Conservation (phyloP, 2,797 vertebrate genomes). For the Tenualosa thibaudeaui region DNA sequence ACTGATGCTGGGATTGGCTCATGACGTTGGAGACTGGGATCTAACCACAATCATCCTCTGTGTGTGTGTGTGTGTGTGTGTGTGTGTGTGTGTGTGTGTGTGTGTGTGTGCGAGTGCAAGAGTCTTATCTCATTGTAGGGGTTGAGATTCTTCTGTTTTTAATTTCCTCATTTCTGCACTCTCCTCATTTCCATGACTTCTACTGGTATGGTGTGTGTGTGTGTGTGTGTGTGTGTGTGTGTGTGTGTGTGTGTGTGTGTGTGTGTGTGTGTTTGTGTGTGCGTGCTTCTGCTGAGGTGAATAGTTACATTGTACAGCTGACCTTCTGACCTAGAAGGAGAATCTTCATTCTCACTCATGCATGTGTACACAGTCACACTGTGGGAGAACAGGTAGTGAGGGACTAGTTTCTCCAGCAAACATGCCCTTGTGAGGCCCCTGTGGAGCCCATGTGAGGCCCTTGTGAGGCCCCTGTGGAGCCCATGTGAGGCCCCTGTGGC, state of each 20-base stretch:
- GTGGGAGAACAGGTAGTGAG: too few species aligned
- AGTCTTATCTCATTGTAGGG: neutral
- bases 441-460: too few species aligned
- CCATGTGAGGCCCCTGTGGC: too few species aligned
- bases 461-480: too few species aligned
- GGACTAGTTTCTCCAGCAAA: too few species aligned
- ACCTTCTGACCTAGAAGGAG: too few species aligned
- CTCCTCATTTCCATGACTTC: neutral
- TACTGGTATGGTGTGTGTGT: neutral
- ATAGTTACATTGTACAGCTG: too few species aligned
- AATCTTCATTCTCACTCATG: too few species aligned
- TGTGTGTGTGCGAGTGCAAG: neutral
- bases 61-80: slow-evolving; percentile 4
- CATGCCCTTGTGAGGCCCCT: too few species aligned
- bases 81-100: neutral
- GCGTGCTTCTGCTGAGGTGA: neutral
- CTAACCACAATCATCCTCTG: neutral
- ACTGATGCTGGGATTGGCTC: neutral
- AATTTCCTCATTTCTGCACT: neutral
- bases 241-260: neutral
- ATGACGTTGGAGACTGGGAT: neutral
- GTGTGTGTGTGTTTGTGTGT: neutral
- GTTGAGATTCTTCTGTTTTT: neutral
- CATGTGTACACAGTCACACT: too few species aligned
- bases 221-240: neutral